Evolutionary conservation across 2,113 vertebrate genomes (phyloP).

Genomic region (Coryphaenoides rupestris): DNA sequence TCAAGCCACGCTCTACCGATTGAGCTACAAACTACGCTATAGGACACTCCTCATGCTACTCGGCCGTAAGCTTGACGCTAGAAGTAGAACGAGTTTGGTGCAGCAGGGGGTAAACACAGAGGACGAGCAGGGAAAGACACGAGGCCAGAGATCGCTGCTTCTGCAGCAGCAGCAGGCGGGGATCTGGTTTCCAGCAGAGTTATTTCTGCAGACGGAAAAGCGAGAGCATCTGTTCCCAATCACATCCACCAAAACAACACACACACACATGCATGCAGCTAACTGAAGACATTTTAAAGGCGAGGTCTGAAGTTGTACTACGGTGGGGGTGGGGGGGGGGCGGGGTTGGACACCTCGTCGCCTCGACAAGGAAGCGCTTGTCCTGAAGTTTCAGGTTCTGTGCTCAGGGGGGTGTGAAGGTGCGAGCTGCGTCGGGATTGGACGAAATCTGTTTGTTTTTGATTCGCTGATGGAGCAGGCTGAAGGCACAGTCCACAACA

Average conservation of each 20-base stretch:
- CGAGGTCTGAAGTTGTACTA: neutral
- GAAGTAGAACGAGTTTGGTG: neutral
- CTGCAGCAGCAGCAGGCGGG: neutral
- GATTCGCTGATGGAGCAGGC: slow-evolving; percentile 19
- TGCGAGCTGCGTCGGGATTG: slow-evolving; percentile 46
- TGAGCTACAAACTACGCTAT: too few species aligned
- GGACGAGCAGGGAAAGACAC: neutral
- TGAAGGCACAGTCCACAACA: neutral
- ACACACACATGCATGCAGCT: neutral
- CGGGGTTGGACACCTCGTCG: too few species aligned
- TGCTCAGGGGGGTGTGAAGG: slow-evolving; percentile 34
- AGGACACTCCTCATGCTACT: too few species aligned
- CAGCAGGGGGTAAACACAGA: neutral
- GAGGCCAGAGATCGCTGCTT: too few species aligned
- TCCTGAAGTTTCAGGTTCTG: neutral
- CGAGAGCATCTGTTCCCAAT: slow-evolving; percentile 1
- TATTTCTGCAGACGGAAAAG: slow-evolving; percentile 21
- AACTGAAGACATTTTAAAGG: too few species aligned
- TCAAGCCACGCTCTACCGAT: too few species aligned
- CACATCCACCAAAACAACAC: neutral
- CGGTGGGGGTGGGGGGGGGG: too few species aligned
- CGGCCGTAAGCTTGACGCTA: too few species aligned
- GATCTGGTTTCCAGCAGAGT: slow-evolving; percentile 12
- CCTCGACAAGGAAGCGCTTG: too few species aligned
- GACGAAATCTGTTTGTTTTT: slow-evolving; percentile 38